These are phyloP conservation scores for Oenanthe oenanthe DNA, from an alignment of 2,113 vertebrate species.

Conservation along the genomic window DNA sequence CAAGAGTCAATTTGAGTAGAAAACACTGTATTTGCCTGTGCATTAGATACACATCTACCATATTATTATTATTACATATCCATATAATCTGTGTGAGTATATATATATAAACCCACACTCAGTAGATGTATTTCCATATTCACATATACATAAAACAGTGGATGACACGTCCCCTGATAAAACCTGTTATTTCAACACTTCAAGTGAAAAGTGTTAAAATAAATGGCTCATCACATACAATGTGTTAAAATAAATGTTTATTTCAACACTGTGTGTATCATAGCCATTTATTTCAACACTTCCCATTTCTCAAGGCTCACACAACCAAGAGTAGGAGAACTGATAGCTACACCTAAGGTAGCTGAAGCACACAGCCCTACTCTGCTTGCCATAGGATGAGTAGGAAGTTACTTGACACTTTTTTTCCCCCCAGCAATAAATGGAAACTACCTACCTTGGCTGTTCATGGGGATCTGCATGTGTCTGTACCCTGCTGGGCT, in stretches of 20 bases:
- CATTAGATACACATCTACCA: not conserved
- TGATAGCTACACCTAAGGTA: conserved; percentile 43
- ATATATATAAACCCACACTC: conserved; percentile 5
- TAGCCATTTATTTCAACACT: conserved; percentile 79
- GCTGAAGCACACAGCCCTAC: conserved; percentile 27
- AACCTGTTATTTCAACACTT: conserved; percentile 82
- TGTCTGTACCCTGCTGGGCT: conserved; percentile 8
- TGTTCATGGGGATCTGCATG: not conserved
- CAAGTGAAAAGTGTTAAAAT: conserved; percentile 80
- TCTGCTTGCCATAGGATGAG: conserved; percentile 1
- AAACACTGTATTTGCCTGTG: not conserved
- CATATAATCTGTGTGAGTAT: conserved; percentile 10
- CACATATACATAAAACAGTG: conserved; percentile 78
- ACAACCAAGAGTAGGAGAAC: conserved; percentile 55
- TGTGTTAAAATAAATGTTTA: conserved; percentile 82
- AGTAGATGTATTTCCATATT: conserved; percentile 77
- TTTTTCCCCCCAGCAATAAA: conserved; percentile 3
- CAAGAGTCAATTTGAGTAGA: not conserved
- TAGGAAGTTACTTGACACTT: not conserved
- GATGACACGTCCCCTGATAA: conserved; percentile 77
- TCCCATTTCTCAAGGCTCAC: conserved; percentile 63
- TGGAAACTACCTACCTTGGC: conserved; percentile 33
- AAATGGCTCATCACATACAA: conserved; percentile 80
- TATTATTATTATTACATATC: conserved; percentile 29
- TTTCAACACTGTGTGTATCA: conserved; percentile 76